A percentile compares a stretch with the other conserved stretches of the same genome.
Conservation (phyloP, 2,888 invertebrate species). For the Phaonia tiefii region DNA sequence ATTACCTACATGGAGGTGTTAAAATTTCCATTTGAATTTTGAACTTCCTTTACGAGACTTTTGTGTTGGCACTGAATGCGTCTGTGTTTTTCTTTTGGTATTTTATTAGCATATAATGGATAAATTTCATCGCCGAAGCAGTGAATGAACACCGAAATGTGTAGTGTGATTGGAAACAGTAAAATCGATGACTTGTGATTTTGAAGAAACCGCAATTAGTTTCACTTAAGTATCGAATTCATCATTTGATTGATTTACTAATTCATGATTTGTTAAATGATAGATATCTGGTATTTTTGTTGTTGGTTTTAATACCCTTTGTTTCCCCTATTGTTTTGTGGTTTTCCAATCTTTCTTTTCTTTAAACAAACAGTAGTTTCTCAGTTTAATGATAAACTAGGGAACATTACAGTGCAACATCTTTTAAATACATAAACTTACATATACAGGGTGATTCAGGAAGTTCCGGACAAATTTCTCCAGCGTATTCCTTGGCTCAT, state of each 20-base stretch:
- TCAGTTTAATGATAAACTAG: too few relatives aligned
- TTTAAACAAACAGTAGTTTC: too few relatives aligned
- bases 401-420: too few relatives aligned
- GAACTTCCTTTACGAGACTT: neutral
- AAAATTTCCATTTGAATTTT: slow-evolving; percentile 7
- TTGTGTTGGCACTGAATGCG: too few relatives aligned
- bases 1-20: slow-evolving; percentile 6
- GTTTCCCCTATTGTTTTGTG: too few relatives aligned
- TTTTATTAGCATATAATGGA: neutral
- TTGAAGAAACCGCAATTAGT: slow-evolving; percentile 26
- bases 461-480: too few relatives aligned
- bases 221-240: slow-evolving; percentile 24
- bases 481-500: too few relatives aligned
- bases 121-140: neutral
- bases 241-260: slow-evolving; percentile 26
- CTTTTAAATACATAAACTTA: too few relatives aligned
- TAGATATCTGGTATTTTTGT: neutral
- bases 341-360: too few relatives aligned
- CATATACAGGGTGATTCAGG: too few relatives aligned
- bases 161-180: neutral
- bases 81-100: slow-evolving; percentile 8
- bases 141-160: slow-evolving; percentile 4
- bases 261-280: slow-evolving; percentile 9
- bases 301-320: too few relatives aligned
- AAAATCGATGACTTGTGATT: neutral